Conservation (phyloP, 2,888 invertebrate genomes). For the Ectemnius continuus region DNA sequence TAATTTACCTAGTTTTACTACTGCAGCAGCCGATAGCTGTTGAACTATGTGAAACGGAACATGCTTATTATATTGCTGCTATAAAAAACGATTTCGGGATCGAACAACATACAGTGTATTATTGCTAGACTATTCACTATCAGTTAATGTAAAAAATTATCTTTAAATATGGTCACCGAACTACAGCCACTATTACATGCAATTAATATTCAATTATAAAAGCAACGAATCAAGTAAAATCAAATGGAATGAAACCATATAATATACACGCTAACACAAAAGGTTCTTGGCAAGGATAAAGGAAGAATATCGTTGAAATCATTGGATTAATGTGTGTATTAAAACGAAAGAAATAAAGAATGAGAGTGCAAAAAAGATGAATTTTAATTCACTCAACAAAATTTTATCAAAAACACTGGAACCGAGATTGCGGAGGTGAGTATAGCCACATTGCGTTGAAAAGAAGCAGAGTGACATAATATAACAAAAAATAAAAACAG, state of each 20-base stretch:
- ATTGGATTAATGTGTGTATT: conserved; percentile 14
- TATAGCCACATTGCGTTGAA: conserved; percentile 49
- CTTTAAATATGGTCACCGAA: too few relatives aligned
- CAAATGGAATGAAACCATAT: conserved; percentile 2
- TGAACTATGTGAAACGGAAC: too few relatives aligned
- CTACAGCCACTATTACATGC: too few relatives aligned
- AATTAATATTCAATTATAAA: conserved; percentile 4
- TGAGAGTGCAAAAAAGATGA: conserved; percentile 69
- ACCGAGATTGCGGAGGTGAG: conserved; percentile 60
- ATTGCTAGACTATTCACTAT: too few relatives aligned
- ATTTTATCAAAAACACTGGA: conserved; percentile 72
- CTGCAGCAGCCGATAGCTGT: not conserved
- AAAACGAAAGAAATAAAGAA: conserved; percentile 34
- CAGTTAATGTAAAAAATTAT: too few relatives aligned
- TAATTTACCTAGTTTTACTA: not conserved
- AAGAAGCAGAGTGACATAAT: conserved; percentile 62
- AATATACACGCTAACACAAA: too few relatives aligned
- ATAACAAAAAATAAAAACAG: conserved; percentile 69
- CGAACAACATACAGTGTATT: too few relatives aligned
- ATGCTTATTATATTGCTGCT: too few relatives aligned
- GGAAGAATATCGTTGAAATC: conserved; percentile 19
- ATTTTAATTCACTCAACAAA: conserved; percentile 74
- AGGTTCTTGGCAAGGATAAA: conserved; percentile 10
- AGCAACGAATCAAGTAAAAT: conserved; percentile 7
- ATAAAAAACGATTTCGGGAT: too few relatives aligned